phyloP scores from a whole-genome alignment of 2,888 invertebrate species.

The Hirtodrosophila cameraria region DNA sequence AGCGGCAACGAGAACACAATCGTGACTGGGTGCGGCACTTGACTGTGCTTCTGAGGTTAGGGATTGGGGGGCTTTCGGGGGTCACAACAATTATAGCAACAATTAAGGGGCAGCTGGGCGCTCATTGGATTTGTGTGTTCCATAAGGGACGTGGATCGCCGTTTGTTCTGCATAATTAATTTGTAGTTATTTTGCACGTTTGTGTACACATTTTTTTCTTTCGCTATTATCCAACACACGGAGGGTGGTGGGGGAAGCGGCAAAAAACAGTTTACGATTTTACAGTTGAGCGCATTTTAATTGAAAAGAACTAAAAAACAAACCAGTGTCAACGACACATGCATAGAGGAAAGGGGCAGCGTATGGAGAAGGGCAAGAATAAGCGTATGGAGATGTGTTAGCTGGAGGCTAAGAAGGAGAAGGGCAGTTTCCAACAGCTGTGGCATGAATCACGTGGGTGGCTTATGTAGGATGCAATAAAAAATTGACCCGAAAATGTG shows the following conservation, averaged over 20 bases:
- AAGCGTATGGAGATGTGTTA: not conserved
- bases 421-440: slow-evolving; percentile 58
- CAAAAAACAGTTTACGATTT: slow-evolving; percentile 74
- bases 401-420: not conserved
- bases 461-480: slow-evolving; percentile 67
- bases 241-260: not conserved
- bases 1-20: slow-evolving; percentile 47
- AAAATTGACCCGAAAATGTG: slow-evolving; percentile 78
- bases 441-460: slow-evolving; percentile 51
- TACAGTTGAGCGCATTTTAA: slow-evolving; percentile 73
- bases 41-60: slow-evolving; percentile 1
- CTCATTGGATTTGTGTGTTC: slow-evolving; percentile 38
- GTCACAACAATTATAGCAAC: slow-evolving; percentile 71
- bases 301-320: slow-evolving; percentile 71
- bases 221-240: not conserved
- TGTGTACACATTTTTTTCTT: slow-evolving; percentile 17
- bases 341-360: not conserved
- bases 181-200: slow-evolving; percentile 66
- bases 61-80: slow-evolving; percentile 25
- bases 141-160: slow-evolving; percentile 11
- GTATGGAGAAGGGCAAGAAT: not conserved
- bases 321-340: slow-evolving; percentile 71
- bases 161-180: slow-evolving; percentile 78
- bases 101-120: slow-evolving; percentile 70
- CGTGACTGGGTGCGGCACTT: slow-evolving; percentile 43